Conservation (phyloP, 2,888 invertebrate species). For the Hedychridium roseum region DNA sequence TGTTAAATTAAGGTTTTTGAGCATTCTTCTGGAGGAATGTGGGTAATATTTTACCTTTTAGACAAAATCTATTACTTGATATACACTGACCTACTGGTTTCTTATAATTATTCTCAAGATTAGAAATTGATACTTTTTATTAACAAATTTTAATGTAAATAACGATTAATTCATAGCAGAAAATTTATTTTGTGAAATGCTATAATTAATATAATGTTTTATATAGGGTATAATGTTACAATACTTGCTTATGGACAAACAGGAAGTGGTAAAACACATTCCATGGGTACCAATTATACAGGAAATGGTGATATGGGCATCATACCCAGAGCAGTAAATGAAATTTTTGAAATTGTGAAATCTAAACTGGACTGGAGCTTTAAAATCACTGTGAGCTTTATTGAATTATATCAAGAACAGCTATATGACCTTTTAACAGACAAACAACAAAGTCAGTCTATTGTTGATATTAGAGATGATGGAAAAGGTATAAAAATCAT, state of each 20-base stretch:
- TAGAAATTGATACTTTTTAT: too few relatives aligned
- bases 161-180: too few relatives aligned
- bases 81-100: too few relatives aligned
- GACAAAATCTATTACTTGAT: too few relatives aligned
- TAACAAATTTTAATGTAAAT: not conserved
- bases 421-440: constrained; percentile 82
- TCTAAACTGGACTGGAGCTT: constrained; percentile 71
- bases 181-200: not conserved
- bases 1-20: too few relatives aligned
- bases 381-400: constrained; percentile 80
- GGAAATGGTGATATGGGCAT: constrained; percentile 77
- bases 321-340: constrained; percentile 84
- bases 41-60: too few relatives aligned
- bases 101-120: too few relatives aligned
- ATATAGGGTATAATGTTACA: constrained; percentile 87
- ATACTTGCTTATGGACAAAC: constrained; percentile 96
- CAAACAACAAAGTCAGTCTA: constrained; percentile 73
- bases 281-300: constrained; percentile 88
- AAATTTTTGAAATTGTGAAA: constrained; percentile 78
- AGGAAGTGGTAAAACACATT: constrained; percentile 91
- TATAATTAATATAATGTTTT: not conserved
- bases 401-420: constrained; percentile 91
- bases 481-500: constrained; percentile 62
- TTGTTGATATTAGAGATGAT: constrained; percentile 86
- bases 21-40: too few relatives aligned